Evolutionary conservation across 2,888 invertebrate genomes (phyloP).

Genomic region (Lottia scabra): DNA sequence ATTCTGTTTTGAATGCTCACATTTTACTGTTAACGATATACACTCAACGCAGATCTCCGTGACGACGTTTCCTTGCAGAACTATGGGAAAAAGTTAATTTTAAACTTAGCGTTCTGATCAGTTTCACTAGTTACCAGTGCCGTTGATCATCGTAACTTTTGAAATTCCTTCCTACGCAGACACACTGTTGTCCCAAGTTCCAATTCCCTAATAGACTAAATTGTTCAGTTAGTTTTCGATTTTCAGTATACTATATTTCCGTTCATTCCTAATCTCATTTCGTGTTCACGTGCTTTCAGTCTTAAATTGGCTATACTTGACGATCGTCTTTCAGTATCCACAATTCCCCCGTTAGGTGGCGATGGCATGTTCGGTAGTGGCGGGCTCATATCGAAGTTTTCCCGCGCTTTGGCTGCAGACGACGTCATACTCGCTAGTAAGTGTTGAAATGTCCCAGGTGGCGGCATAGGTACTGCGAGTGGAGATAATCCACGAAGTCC

Average conservation of each 20-base stretch:
- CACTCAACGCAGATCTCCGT: too few species aligned
- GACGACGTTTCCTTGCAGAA: too few species aligned
- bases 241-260: conserved; percentile 26
- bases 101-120: too few species aligned
- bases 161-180: background rate
- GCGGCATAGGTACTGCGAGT: conserved; percentile 36
- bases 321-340: conserved; percentile 38
- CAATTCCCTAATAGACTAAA: too few species aligned
- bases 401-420: conserved; percentile 40
- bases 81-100: too few species aligned
- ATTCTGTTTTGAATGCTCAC: too few species aligned
- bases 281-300: conserved; percentile 54
- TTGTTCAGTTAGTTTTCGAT: background rate
- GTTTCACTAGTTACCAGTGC: too few species aligned
- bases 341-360: conserved; percentile 10
- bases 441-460: conserved; percentile 58
- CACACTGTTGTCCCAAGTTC: background rate
- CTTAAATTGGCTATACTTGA: conserved; percentile 55
- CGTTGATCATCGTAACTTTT: background rate
- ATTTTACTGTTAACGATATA: too few species aligned
- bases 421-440: conserved; percentile 58
- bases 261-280: conserved; percentile 42
- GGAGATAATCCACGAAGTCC: conserved; percentile 28
- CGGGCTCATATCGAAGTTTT: conserved; percentile 17
- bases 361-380: conserved; percentile 13